Conservation (phyloP, 2,797 vertebrate species). For the Lithobates pipiens region DNA sequence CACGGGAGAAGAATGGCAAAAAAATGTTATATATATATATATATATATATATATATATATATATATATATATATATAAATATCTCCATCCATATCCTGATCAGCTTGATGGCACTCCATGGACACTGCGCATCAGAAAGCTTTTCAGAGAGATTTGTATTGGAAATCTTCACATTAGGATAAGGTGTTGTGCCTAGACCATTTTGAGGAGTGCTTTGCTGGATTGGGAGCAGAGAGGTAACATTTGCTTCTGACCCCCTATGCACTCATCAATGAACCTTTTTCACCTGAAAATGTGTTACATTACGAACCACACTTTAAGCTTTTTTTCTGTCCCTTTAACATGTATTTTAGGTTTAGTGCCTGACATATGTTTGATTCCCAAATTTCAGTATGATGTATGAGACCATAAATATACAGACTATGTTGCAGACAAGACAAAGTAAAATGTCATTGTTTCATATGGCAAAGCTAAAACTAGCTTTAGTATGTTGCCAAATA, state of each 20-base stretch:
- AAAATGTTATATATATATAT: too few relatives aligned
- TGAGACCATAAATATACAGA: constrained; percentile 14
- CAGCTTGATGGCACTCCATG: too few relatives aligned
- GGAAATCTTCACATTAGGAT: not conserved
- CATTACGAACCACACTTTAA: too few relatives aligned
- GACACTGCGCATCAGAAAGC: not conserved
- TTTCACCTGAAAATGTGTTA: not conserved
- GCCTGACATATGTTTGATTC: not conserved
- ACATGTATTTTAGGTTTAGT: constrained; percentile 18
- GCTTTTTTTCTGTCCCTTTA: not conserved
- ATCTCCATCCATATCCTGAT: too few relatives aligned
- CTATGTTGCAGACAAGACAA: not conserved
- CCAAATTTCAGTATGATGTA: not conserved
- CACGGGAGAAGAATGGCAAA: too few relatives aligned
- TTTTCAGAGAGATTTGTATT: too few relatives aligned
- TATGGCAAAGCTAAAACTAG: constrained; percentile 3
- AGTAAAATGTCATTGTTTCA: not conserved
- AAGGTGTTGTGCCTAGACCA: not conserved
- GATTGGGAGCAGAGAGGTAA: not conserved
- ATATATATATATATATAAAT: too few relatives aligned
- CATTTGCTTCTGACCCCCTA: not conserved
- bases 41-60: too few relatives aligned
- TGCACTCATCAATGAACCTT: not conserved
- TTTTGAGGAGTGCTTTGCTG: not conserved
- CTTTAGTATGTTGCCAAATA: constrained; percentile 2